Evolutionary conservation across 2,888 invertebrate genomes (phyloP), one percentile per base, ranked within the genome.

Genomic region (Plemyria rubiginata): DNA sequence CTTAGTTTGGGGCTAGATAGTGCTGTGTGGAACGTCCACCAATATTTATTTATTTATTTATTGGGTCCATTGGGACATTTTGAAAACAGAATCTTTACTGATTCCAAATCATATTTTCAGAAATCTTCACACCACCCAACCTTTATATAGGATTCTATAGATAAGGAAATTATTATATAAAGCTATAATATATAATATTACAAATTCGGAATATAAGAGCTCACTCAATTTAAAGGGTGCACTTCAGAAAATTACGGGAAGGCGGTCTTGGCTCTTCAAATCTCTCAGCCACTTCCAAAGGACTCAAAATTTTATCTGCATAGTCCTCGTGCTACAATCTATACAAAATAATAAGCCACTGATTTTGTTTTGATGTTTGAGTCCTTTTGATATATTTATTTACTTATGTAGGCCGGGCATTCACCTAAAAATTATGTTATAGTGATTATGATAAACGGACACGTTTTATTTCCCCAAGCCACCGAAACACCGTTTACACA

Each of bases 181-280:
- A 22, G 22, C 22, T 22, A 82, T 85, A 86, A 90, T 90, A 90
- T 22, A 82, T 85, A 86, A 90, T 90, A 90, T 90, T 89, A 91
- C 91, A 92, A 91, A 92, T 92, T 90, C 85, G 72, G 81, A 86
- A 85, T 85, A 87, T 86, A 86, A 92, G 91, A 82, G 76, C 88
- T 82, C 81, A 82, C 79, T 86, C 85, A 83, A 86, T 86, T 84
- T 81, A 78, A 79, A 88, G 90, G 78, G 83, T 80, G 78, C 79
- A 84, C 90, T 90, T 82, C 85, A 90, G 86, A 88, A 90, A 88
- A 91, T 92, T 90, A 90, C 85, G 84, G 85, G 81, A 86, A 87
- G 88, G 83, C 84, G 84, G 87, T 82, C 86, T 84, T 81, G 82
- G 82, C 88, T 76, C 90, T 90, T 82, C 76, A 85, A 72, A 84